Conservation (phyloP, 1,140 invertebrate species). For the Metaphire vulgaris region DNA sequence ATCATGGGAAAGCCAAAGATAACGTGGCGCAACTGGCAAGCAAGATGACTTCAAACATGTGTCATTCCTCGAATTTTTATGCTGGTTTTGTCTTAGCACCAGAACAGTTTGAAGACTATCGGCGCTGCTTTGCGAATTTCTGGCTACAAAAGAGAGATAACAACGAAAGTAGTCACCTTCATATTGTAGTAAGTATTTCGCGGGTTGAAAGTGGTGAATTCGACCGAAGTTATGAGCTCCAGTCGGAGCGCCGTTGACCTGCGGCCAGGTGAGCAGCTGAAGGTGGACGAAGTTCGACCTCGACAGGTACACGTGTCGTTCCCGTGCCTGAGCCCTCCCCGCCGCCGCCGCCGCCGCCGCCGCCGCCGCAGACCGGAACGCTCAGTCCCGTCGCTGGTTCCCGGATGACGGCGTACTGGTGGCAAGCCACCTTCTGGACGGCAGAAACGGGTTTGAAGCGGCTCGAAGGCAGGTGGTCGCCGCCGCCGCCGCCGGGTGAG, state of each 20-base stretch:
- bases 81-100: too few species aligned
- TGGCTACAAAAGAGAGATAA: too few species aligned
- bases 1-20: too few species aligned
- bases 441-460: neutral
- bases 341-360: too few species aligned
- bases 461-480: neutral
- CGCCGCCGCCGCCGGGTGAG: neutral
- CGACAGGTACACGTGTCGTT: neutral
- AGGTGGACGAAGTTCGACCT: neutral
- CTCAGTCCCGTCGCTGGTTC: neutral
- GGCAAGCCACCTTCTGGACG: neutral
- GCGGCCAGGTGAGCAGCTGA: neutral
- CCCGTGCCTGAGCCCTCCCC: neutral
- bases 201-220: neutral
- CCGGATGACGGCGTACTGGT: neutral
- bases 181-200: neutral
- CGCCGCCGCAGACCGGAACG: neutral
- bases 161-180: too few species aligned
- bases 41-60: too few species aligned
- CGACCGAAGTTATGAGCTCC: neutral
- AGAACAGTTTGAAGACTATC: too few species aligned
- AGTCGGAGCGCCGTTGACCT: too few species aligned
- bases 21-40: too few species aligned
- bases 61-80: too few species aligned
- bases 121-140: too few species aligned